Conservation (phyloP, 2,888 invertebrate genomes). For the Odontocerum albicorne region DNA sequence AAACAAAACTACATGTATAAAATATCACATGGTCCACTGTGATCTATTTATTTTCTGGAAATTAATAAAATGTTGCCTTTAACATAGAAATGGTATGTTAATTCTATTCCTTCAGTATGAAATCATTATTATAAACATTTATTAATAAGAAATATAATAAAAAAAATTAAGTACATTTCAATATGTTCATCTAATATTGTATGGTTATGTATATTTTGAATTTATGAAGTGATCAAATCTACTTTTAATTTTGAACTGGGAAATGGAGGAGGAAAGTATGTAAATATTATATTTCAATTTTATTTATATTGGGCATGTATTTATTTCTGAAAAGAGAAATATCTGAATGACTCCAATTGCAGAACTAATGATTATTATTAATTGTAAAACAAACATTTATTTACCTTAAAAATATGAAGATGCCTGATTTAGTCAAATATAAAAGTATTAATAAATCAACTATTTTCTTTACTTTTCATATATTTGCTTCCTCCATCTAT, state of each 20-base stretch:
- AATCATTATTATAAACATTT: conserved; percentile 12
- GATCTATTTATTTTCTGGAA: conserved; percentile 31
- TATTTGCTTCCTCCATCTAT: too few relatives aligned
- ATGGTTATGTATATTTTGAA: too few relatives aligned
- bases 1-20: conserved; percentile 32
- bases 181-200: not conserved
- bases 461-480: not conserved
- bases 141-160: not conserved
- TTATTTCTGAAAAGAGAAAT: not conserved
- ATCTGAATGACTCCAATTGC: too few relatives aligned
- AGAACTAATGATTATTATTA: too few relatives aligned
- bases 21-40: conserved; percentile 37
- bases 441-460: not conserved
- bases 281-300: not conserved
- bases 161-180: too few relatives aligned
- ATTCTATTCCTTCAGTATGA: not conserved
- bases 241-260: too few relatives aligned
- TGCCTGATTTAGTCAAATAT: too few relatives aligned
- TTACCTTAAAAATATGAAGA: too few relatives aligned
- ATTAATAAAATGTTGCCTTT: conserved; percentile 19
- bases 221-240: too few relatives aligned
- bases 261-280: too few relatives aligned
- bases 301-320: not conserved
- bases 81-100: conserved; percentile 2
- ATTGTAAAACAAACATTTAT: too few relatives aligned